phyloP scores from a whole-genome alignment of 2,888 invertebrate genomes.

The Lithophane leautieri region DNA sequence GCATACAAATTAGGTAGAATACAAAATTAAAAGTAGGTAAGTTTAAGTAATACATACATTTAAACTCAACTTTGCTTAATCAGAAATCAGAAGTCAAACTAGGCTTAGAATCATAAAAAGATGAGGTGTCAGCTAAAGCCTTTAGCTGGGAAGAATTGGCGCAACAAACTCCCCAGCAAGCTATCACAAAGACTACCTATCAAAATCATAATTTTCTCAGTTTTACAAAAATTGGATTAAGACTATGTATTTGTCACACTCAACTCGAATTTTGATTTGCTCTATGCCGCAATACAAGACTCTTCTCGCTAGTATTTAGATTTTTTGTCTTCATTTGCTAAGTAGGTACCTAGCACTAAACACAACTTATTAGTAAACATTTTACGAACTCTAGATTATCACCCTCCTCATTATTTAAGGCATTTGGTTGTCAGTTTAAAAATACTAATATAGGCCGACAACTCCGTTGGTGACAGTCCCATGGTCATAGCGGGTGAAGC shows the following conservation, averaged over 20 bases:
- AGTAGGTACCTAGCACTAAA: not conserved
- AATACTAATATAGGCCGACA: not conserved
- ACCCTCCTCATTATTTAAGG: not conserved
- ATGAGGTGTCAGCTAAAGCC: too few species aligned
- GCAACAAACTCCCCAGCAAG: not conserved
- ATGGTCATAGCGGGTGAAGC: not conserved
- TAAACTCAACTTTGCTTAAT: not conserved
- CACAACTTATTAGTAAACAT: not conserved
- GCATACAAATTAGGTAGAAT: too few species aligned
- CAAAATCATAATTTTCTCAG: not conserved
- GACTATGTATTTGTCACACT: not conserved
- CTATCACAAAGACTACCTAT: not conserved
- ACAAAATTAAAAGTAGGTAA: too few species aligned
- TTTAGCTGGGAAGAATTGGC: not conserved
- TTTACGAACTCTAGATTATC: not conserved
- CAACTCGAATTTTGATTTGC: not conserved
- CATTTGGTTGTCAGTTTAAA: not conserved
- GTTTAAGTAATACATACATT: not conserved
- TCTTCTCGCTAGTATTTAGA: not conserved
- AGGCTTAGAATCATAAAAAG: not conserved
- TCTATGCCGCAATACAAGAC: not conserved
- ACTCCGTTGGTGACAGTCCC: not conserved
- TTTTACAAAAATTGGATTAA: not conserved
- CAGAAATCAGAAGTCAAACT: not conserved
- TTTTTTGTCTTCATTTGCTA: not conserved